phyloP scores from a whole-genome alignment of 2,113 vertebrate species.

The Neolamprologus falcicula region DNA sequence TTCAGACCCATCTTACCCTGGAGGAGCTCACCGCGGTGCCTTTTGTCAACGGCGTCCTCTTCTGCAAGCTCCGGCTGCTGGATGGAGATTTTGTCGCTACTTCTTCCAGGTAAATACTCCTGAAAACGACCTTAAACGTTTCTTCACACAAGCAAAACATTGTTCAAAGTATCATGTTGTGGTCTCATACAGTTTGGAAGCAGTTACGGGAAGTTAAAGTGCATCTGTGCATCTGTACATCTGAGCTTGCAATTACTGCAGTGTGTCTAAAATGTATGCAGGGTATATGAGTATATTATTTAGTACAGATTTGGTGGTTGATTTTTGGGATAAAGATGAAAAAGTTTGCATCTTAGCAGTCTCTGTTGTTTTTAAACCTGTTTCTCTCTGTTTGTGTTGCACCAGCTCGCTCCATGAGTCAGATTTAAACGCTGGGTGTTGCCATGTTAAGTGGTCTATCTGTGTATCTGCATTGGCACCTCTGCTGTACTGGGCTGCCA shows the following conservation, averaged over 20 bases:
- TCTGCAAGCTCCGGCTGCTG: conserved; percentile 92
- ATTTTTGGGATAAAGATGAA: not conserved
- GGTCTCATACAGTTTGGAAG: not conserved
- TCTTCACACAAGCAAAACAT: not conserved
- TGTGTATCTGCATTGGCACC: not conserved
- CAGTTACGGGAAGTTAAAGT: not conserved
- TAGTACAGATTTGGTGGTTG: not conserved
- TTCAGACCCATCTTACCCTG: conserved; percentile 90
- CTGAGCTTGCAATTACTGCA: not conserved
- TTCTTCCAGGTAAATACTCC: conserved; percentile 79
- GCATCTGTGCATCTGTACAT: not conserved
- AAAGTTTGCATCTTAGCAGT: not conserved
- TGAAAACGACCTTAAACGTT: not conserved
- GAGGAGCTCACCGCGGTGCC: conserved; percentile 93
- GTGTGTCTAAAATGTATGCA: not conserved
- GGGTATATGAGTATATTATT: not conserved
- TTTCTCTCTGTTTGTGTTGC: not conserved
- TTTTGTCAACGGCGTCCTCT: conserved; percentile 94
- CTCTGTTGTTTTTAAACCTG: not conserved
- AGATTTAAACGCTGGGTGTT: conserved; percentile 35
- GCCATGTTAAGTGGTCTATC: not conserved
- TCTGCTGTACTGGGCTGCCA: not conserved
- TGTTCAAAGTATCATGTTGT: rapidly evolving
- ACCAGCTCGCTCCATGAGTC: not conserved
- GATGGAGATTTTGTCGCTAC: conserved; percentile 88